Evolutionary conservation across 2,113 vertebrate genomes (phyloP), one percentile per base, ranked within the genome.

Genomic region (Pterocles gutturalis): DNA sequence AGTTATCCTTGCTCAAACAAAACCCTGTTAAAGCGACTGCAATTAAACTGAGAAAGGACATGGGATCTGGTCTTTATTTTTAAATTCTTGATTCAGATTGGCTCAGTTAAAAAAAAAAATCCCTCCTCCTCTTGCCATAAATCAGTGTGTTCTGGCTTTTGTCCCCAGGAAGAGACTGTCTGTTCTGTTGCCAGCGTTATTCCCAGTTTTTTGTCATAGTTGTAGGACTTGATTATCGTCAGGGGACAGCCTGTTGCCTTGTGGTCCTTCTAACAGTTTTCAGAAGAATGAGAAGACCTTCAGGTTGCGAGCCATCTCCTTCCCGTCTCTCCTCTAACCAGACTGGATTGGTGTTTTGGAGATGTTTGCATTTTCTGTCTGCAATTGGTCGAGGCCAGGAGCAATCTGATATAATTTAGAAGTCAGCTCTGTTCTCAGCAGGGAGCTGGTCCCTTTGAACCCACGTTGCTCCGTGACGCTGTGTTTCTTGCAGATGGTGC

Each of bases 141-240:
- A 96, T 93, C 89, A 92, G 24, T 14, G 1, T 48, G 24, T 73
- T 91, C 94, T 95, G 91, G 93, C 65, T 93, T 80, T 48, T 54
- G 22, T 89, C 53, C 77, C 31, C 76, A 69, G 49, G 80, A 89
- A 17, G 61, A 71, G 83, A n/a, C 80, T 65, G 45, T 89, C 83
- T 94, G 57, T 71, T 92, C 79, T 57, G 0, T 1, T 91, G 86
- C 86, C 94, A 92, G 48, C 0, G 1, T 82, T 76, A 82, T 65
- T 92, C 70, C 70, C 77, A 79, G 45, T n/a, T 45, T 82, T 76
- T 13, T 64, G 69, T 89, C 91, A 58, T 31, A 57, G 25, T 51
- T 82, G 28, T 13, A 62, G 49, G 77, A 34, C 61, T 79, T 57
- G 61, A 85, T 84, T 55, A 17, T 41, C 80, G 41, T 83, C 71